phyloP scores from a whole-genome alignment of 2,113 vertebrate genomes.

The Etheostoma cragini region DNA sequence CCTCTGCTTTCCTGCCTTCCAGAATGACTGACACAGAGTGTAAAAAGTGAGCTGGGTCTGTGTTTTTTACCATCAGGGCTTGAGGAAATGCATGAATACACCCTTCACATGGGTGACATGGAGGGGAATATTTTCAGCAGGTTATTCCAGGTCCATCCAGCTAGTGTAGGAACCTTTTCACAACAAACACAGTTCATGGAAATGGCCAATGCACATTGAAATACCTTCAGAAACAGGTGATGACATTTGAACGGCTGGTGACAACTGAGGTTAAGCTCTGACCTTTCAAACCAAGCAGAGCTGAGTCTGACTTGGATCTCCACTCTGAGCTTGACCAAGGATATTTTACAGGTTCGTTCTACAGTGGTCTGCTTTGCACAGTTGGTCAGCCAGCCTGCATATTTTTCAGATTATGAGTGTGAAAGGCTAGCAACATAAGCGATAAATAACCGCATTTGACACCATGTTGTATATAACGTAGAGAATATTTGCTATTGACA shows the following conservation, averaged over 20 bases:
- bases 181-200: conserved; percentile 46
- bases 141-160: conserved; percentile 53
- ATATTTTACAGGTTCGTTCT: conserved; percentile 30
- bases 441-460: background rate
- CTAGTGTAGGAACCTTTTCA: conserved; percentile 29
- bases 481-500: background rate
- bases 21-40: conserved; percentile 70
- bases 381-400: conserved; percentile 27
- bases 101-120: conserved; percentile 45
- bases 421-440: conserved; percentile 7
- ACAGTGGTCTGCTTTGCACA: conserved; percentile 12
- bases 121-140: conserved; percentile 58
- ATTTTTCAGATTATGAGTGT: conserved; percentile 27
- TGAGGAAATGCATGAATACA: conserved; percentile 55
- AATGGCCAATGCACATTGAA: conserved; percentile 34
- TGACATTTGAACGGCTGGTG: conserved; percentile 46
- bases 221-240: conserved; percentile 45
- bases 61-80: conserved; percentile 65
- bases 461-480: background rate
- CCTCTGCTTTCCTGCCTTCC: conserved; percentile 61
- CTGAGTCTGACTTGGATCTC: conserved; percentile 51
- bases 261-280: conserved; percentile 21
- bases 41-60: conserved; percentile 56
- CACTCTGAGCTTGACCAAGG: conserved; percentile 48
- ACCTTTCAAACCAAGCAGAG: conserved; percentile 54